Evolutionary conservation across 2,888 invertebrate genomes (phyloP).

Genomic region (Lomographa bimaculata): DNA sequence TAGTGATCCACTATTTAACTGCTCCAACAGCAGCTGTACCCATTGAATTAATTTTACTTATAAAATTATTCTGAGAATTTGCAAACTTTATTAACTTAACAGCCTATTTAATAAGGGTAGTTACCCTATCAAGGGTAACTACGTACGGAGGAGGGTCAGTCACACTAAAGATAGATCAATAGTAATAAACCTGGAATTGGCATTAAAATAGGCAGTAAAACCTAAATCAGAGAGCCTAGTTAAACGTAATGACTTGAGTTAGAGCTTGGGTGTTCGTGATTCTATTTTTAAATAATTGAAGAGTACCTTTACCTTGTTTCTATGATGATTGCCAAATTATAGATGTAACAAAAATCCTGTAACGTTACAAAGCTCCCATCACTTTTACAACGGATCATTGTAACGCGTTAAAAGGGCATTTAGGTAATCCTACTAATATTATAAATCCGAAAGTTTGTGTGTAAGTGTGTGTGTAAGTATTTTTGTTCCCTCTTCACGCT

Average conservation of each 20-base stretch:
- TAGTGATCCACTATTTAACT: slow-evolving; percentile 2
- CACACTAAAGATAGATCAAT: slow-evolving; percentile 14
- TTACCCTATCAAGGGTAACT: slow-evolving; percentile 12
- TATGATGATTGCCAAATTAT: too few relatives aligned
- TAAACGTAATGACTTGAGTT: slow-evolving; percentile 13
- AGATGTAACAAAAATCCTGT: too few relatives aligned
- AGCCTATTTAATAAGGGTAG: slow-evolving; percentile 10
- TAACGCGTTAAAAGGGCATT: too few relatives aligned
- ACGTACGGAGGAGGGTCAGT: slow-evolving; percentile 11
- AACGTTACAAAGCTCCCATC: too few relatives aligned
- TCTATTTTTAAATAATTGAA: slow-evolving; percentile 5
- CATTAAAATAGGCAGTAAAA: slow-evolving; percentile 18
- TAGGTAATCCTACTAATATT: too few relatives aligned
- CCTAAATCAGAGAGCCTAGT: slow-evolving; percentile 12
- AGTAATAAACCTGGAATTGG: slow-evolving; percentile 17
- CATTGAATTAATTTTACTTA: slow-evolving; percentile 23
- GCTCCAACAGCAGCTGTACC: slow-evolving; percentile 17
- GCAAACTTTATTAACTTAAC: slow-evolving; percentile 24
- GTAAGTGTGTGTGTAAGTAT: too few relatives aligned
- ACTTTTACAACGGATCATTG: too few relatives aligned
- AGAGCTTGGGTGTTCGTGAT: background rate
- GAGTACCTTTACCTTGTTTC: too few relatives aligned
- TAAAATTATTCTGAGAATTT: slow-evolving; percentile 16
- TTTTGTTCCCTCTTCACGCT: too few relatives aligned
- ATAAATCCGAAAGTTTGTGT: too few relatives aligned